Conservation (phyloP, 2,888 invertebrate species). For the Tinea trinotella region DNA sequence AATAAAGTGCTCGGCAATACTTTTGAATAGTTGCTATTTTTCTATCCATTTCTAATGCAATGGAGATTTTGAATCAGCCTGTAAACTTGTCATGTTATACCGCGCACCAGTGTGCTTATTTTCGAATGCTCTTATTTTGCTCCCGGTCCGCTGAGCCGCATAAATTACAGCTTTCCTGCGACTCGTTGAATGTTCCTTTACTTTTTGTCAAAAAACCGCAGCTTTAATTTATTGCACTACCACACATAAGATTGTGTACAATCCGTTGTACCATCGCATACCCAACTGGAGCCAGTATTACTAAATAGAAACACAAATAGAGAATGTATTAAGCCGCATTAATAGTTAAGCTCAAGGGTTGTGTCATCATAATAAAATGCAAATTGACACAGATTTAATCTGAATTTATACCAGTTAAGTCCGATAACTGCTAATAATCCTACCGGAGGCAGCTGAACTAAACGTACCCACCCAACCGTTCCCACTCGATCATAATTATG, state of each 20-base stretch:
- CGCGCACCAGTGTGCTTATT: constrained; percentile 23
- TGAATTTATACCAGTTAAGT: constrained; percentile 51
- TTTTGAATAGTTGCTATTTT: neutral
- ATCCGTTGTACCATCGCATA: neutral
- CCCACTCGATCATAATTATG: neutral
- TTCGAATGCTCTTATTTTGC: constrained; percentile 38
- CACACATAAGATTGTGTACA: neutral
- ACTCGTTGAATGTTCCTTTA: constrained; percentile 39
- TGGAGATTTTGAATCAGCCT: neutral
- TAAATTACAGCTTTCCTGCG: constrained; percentile 49
- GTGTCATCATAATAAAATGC: constrained; percentile 63
- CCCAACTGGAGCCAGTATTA: neutral
- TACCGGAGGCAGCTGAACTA: constrained; percentile 24
- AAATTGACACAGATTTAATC: constrained; percentile 66
- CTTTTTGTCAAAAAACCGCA: constrained; percentile 35
- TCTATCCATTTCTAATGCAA: neutral
- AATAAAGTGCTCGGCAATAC: neutral
- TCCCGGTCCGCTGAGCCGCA: constrained; percentile 38
- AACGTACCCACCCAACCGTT: neutral
- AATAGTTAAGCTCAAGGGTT: constrained; percentile 52
- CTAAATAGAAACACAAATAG: constrained; percentile 14
- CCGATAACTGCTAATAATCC: constrained; percentile 62
- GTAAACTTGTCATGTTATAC: constrained; percentile 5
- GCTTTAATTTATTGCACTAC: constrained; percentile 41
- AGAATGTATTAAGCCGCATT: constrained; percentile 32